Evolutionary conservation across 2,797 vertebrate species (phyloP), one percentile per base, ranked within the genome.

Genomic region (Vespertilio murinus): DNA sequence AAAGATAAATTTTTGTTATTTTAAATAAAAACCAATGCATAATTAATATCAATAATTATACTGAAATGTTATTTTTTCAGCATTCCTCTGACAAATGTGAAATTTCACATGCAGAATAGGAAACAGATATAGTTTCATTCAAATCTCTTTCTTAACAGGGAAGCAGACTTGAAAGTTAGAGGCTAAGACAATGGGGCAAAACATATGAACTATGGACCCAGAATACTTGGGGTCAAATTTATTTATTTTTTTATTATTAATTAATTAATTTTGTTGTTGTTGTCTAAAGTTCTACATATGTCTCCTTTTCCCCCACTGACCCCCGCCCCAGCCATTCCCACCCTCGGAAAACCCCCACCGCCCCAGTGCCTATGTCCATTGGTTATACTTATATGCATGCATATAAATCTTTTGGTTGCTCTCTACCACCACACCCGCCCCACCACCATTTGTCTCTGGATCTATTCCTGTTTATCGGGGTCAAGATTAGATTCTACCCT

Each of bases 31-130:
- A 85, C 1, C 10, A 61, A 22, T 52, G 1, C 33, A 67, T 61
- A 59, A 85, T 64, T 18, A 16, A 4, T 69, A 54, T 65, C 22
- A 49, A 13, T 28, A 74, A 40, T 70, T 87, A 59, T 65, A 40
- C n/a, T 82, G 54, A 93, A 77, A 59, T 42, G 28, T 10, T 45
- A 65, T 45, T 91, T 79, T 92, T 92, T 71, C 30, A 49, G 17
- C 11, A 85, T 67, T 73, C 45, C 83, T 92, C 20, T 56, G 52
- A 87, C 64, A 96, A 94, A 90, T 77, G 28, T 52, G 73, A 25
- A 75, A 65, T 22, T 61, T 90, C 64, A 73, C 30, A 71, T n/a
- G n/a, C 22, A 52, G 42, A 40, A 45, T 13, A 49, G 13, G 47
- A 86, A 25, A 71, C 11, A 64, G 40, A n/a, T 42, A 6, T 5